Conservation (phyloP, 1,140 invertebrate species). For the Cheumatopsyche charites region DNA sequence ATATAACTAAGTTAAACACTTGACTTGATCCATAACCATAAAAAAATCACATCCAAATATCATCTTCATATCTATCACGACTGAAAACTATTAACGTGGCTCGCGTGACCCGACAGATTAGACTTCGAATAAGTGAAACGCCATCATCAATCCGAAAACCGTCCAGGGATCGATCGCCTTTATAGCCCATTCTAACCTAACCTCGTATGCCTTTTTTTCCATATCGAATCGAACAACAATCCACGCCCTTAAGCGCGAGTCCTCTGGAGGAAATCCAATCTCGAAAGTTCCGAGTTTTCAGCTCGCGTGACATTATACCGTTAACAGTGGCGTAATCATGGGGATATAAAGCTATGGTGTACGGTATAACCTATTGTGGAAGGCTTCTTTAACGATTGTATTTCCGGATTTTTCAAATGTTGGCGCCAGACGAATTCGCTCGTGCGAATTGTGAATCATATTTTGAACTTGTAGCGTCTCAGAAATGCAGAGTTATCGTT, state of each 20-base stretch:
- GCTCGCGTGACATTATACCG: not conserved
- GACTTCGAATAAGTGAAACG: slow-evolving; percentile 18
- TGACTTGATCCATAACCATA: not conserved
- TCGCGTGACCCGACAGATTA: not conserved
- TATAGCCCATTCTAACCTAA: no score
- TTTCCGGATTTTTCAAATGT: not conserved
- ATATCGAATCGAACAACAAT: not conserved
- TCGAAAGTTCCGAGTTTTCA: not conserved
- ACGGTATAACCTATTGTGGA: not conserved
- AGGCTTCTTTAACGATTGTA: no score
- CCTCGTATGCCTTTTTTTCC: no score
- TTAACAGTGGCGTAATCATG: not conserved
- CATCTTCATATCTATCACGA: not conserved
- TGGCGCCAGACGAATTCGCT: not conserved
- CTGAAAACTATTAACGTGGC: not conserved
- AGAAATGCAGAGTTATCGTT: no score
- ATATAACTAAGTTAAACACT: no score
- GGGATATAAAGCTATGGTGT: not conserved
- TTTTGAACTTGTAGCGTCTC: no score
- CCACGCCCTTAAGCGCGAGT: not conserved
- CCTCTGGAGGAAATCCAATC: slow-evolving; percentile 12
- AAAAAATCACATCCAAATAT: not conserved
- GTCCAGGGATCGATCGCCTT: not conserved
- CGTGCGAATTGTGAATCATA: not conserved
- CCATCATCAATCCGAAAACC: slow-evolving; percentile 6